Evolutionary conservation across 2,888 invertebrate genomes (phyloP).

Genomic region (Acronicta psi): DNA sequence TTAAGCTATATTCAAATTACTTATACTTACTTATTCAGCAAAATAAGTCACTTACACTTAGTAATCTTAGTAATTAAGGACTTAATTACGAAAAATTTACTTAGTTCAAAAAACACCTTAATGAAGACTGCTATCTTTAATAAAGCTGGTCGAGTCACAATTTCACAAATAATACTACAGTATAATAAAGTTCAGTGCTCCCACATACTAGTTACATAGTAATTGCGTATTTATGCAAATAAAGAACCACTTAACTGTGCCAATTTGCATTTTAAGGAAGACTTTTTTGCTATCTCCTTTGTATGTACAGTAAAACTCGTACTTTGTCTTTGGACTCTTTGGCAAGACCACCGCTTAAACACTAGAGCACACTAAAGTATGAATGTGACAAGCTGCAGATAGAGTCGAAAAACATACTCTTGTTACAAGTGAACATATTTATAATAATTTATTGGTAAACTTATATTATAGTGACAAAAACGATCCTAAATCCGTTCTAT

Average conservation of each 20-base stretch:
- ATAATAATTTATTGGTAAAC: too few relatives aligned
- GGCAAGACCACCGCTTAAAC: conserved; percentile 22
- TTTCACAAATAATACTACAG: conserved; percentile 8
- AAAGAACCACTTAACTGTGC: conserved; percentile 31
- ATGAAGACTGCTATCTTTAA: conserved; percentile 4
- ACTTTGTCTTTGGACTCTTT: conserved; percentile 27
- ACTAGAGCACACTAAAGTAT: conserved; percentile 21
- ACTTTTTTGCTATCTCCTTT: conserved; percentile 44
- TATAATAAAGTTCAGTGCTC: conserved; percentile 14
- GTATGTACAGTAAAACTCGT: conserved; percentile 19
- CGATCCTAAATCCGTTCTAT: too few relatives aligned
- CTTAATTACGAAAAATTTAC: too few relatives aligned
- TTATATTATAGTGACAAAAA: too few relatives aligned
- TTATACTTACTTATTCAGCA: too few relatives aligned
- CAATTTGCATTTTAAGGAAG: conserved; percentile 45
- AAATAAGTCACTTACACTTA: too few relatives aligned
- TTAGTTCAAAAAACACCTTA: not conserved
- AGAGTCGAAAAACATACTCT: too few relatives aligned
- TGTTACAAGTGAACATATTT: not conserved
- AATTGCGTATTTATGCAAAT: conserved; percentile 52
- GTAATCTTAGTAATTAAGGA: too few relatives aligned
- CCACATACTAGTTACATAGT: conserved; percentile 40
- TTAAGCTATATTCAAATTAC: too few relatives aligned
- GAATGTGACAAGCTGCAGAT: conserved; percentile 9
- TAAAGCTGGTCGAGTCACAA: conserved; percentile 8